Evolutionary conservation across 2,888 invertebrate genomes (phyloP), one percentile per base, ranked within the genome.

Genomic region (Campoletis raptor): DNA sequence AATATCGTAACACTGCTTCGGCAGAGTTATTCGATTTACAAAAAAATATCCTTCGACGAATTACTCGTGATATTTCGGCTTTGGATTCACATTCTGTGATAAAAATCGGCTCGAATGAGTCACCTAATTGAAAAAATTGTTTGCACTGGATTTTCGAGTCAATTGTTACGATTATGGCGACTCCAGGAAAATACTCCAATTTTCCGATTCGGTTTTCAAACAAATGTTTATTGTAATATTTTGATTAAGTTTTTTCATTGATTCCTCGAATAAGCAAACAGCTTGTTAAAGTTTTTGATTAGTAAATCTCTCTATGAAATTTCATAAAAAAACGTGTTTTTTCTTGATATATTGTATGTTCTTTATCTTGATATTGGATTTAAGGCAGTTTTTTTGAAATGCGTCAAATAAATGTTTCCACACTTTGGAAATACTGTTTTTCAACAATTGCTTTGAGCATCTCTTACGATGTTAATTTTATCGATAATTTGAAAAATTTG

Each of bases 61-160:
- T 52, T 18, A 40, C 36, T 12, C 45, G 48, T 21, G 37, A 54
- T 24, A 42, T 42, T 10, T 42, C 61, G 42, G 74, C 30, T 30
- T 61, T 30, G 21, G 21, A 61, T 74, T 30, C 6, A 77, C 5
- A 45, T 42, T 74, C 74, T 0, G 24, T 74, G 57, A 42, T 74
- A 40, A 30, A 30, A 30, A 30, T 18, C 15, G 12, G 45, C 12
- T 70, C 45, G 15, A 70, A 30, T 30, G 45, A 69, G 24, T 45
- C 15, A 15, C 21, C n/a, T 30, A 21, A 18, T 61, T 37, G 18
- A 37, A 24, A 37, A 52, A 66, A 77, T 45, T 48, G 48, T 78
- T 48, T 52, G 66, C 45, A 78, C 45, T 67, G n/a, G 0, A 66
- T 77, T 36, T 36, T 30, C 2, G 24, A 57, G 24, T 61, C 15